Conservation (phyloP, 2,888 invertebrate species). For the Drosophila trichaetosa region DNA sequence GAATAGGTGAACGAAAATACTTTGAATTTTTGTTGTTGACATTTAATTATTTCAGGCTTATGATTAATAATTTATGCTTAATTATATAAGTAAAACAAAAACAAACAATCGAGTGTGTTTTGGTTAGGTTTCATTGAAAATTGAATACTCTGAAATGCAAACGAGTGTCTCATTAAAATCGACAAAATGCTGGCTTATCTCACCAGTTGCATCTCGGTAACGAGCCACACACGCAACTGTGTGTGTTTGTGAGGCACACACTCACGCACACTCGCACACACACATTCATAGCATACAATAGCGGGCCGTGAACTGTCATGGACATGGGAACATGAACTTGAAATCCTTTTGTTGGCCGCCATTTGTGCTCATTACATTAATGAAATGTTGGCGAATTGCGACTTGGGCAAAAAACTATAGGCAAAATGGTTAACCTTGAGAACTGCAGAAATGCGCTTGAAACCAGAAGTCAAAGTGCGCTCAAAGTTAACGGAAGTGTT, state of each 20-base stretch:
- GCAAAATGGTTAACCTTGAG: slow-evolving; percentile 65
- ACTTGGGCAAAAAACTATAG: slow-evolving; percentile 20
- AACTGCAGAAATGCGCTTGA: slow-evolving; percentile 30
- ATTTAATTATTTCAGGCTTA: neutral
- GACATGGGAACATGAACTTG: slow-evolving; percentile 62
- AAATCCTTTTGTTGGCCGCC: slow-evolving; percentile 71
- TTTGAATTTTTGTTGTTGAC: fast-evolving
- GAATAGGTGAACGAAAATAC: neutral
- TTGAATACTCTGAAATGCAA: slow-evolving; percentile 24
- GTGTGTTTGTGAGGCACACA: slow-evolving; percentile 4
- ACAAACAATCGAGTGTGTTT: neutral
- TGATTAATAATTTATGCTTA: neutral
- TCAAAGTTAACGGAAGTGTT: slow-evolving; percentile 49
- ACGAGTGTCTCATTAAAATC: slow-evolving; percentile 63
- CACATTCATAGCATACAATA: slow-evolving; percentile 67
- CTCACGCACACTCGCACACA: neutral
- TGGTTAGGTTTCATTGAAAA: slow-evolving; percentile 6
- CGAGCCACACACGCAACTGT: slow-evolving; percentile 33
- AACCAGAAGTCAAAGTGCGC: slow-evolving; percentile 50
- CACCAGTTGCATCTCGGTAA: slow-evolving; percentile 75
- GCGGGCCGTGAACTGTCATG: slow-evolving; percentile 54
- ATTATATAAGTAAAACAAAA: neutral
- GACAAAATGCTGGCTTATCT: slow-evolving; percentile 54
- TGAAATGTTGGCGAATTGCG: slow-evolving; percentile 64
- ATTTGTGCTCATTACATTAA: slow-evolving; percentile 66